phyloP scores from a whole-genome alignment of 2,888 invertebrate species.

The Pammene fasciana region DNA sequence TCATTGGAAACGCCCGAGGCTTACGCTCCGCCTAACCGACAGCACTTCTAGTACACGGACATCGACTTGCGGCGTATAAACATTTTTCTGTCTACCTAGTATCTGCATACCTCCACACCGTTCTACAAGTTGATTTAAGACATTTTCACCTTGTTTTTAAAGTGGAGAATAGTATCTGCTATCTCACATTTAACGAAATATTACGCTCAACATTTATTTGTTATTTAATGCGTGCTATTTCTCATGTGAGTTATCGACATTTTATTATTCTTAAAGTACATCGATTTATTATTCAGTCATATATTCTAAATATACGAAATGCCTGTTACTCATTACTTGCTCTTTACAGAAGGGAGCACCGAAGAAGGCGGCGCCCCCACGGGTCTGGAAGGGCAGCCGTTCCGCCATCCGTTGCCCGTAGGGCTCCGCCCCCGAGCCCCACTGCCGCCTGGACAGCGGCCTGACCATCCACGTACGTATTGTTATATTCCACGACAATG shows the following conservation, averaged over 20 bases:
- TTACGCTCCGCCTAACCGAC: too few species aligned
- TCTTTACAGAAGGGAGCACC: constrained; percentile 34
- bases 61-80: too few species aligned
- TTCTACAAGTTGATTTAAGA: constrained; percentile 75
- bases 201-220: constrained; percentile 45
- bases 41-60: too few species aligned
- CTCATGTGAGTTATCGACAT: constrained; percentile 47
- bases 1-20: too few species aligned
- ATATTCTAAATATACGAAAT: neutral
- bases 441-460: constrained; percentile 55
- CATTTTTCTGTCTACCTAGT: too few species aligned
- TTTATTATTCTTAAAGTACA: constrained; percentile 11
- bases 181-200: constrained; percentile 33
- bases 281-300: too few species aligned
- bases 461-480: constrained; percentile 62
- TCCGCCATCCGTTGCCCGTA: constrained; percentile 87
- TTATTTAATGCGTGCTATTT: constrained; percentile 46
- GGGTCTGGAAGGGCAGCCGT: constrained; percentile 82
- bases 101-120: constrained; percentile 64
- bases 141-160: constrained; percentile 71
- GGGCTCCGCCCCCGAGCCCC: constrained; percentile 67
- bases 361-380: constrained; percentile 56
- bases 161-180: constrained; percentile 69
- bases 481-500: neutral
- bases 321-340: neutral